These are phyloP conservation scores for Nephrocerus scutellatus DNA, from an alignment of 2,888 invertebrate genomes.

Conservation along the genomic window DNA sequence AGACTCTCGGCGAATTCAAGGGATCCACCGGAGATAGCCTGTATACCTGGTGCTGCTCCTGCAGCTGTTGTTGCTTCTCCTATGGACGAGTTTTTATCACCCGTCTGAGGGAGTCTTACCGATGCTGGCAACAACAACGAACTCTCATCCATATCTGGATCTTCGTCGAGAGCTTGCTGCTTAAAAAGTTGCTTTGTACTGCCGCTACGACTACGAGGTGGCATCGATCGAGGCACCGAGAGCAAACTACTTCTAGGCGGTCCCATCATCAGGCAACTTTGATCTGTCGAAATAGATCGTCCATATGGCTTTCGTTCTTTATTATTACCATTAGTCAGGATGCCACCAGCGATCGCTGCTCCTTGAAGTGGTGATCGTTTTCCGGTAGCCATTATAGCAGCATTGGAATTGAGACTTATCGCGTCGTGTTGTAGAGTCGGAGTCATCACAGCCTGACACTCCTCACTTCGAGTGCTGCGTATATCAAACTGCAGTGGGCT, in stretches of 20 bases:
- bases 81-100: constrained; percentile 10
- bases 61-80: constrained; percentile 5
- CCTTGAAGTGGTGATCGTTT: constrained; percentile 9
- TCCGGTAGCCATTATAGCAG: constrained; percentile 23
- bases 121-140: constrained; percentile 48
- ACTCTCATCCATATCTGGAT: constrained; percentile 50
- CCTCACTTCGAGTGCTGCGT: constrained; percentile 41
- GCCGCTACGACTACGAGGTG: constrained; percentile 45
- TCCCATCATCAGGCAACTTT: constrained; percentile 32
- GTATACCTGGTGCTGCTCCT: constrained; percentile 9
- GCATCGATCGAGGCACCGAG: constrained; percentile 45
- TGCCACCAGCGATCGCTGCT: too few species aligned
- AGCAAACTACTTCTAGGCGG: constrained; percentile 34
- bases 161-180: constrained; percentile 53
- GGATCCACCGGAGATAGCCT: constrained; percentile 9
- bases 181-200: constrained; percentile 56
- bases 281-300: constrained; percentile 43
- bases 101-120: constrained; percentile 13
- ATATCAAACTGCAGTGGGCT: constrained; percentile 35
- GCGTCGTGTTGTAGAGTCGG: constrained; percentile 11
- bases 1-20: constrained; percentile 26
- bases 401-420: constrained; percentile 16
- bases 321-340: constrained; percentile 16
- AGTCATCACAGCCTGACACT: too few species aligned
- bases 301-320: constrained; percentile 37